These are phyloP conservation scores for Lepus timidus DNA, from an alignment of 2,113 vertebrate genomes.

Conservation along the genomic window DNA sequence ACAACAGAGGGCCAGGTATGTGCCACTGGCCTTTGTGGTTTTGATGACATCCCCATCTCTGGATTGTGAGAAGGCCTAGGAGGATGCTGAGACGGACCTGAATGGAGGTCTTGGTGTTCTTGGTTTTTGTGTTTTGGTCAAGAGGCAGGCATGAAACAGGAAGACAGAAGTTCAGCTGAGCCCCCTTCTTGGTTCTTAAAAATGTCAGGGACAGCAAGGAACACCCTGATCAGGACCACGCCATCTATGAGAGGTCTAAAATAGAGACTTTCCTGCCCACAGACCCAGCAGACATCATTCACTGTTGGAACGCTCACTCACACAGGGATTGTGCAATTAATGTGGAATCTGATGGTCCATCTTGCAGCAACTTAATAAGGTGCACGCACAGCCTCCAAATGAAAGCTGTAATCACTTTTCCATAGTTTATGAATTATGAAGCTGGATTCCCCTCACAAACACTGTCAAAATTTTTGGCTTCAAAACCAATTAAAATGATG, in stretches of 20 bases:
- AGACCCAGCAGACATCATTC: not conserved
- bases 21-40: not conserved
- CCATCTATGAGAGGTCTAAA: slow-evolving; percentile 23
- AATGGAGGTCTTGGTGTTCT: not conserved
- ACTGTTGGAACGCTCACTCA: rapidly evolving
- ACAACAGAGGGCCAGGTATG: not conserved
- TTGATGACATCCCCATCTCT: not conserved
- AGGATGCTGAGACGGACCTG: not conserved
- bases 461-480: slow-evolving; percentile 75
- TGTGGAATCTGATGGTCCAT: slow-evolving; percentile 25
- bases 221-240: not conserved
- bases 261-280: not conserved
- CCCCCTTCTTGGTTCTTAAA: not conserved
- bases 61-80: not conserved
- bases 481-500: slow-evolving; percentile 79
- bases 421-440: slow-evolving; percentile 74
- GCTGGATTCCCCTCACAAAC: slow-evolving; percentile 58
- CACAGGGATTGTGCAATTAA: slow-evolving; percentile 31
- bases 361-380: slow-evolving; percentile 59
- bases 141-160: rapidly evolving
- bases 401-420: slow-evolving; percentile 52
- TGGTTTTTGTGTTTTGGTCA: no score
- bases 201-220: not conserved
- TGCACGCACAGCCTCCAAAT: slow-evolving; percentile 21
- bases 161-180: not conserved